Evolutionary conservation across 2,888 invertebrate genomes (phyloP).

Genomic region (Flexamia atlantica): DNA sequence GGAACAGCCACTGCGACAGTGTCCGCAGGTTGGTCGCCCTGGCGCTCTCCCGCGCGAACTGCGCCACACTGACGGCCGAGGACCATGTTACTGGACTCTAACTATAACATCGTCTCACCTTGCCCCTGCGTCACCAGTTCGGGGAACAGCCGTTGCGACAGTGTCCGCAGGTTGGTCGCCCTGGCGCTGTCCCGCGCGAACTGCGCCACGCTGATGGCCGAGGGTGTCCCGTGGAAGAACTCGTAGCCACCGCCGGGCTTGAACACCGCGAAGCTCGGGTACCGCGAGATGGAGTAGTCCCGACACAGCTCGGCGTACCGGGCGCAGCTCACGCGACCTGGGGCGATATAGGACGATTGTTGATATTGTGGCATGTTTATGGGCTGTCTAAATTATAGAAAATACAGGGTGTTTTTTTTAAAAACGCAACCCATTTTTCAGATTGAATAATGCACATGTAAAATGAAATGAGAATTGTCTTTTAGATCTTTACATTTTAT

Average conservation of each 20-base stretch:
- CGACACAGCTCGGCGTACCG: slow-evolving; percentile 78
- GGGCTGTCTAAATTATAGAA: no score
- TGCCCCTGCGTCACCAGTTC: slow-evolving; percentile 51
- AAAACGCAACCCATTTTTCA: no score
- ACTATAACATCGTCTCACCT: slow-evolving; percentile 14
- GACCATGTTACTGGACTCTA: no score
- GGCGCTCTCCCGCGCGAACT: no score
- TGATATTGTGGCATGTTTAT: no score
- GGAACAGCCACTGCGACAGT: no score
- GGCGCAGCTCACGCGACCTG: slow-evolving; percentile 82
- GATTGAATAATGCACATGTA: no score
- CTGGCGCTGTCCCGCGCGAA: slow-evolving; percentile 81
- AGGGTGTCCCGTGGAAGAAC: slow-evolving; percentile 81
- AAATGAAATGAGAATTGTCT: no score
- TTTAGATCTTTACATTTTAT: no score
- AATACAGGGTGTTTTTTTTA: no score
- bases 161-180: slow-evolving; percentile 79
- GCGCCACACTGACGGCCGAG: no score
- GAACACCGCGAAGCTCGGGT: slow-evolving; percentile 85
- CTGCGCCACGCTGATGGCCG: slow-evolving; percentile 78
- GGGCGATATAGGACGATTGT: slow-evolving; percentile 47
- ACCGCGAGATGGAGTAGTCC: slow-evolving; percentile 78
- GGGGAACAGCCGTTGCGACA: slow-evolving; percentile 73
- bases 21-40: no score
- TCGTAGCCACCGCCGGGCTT: slow-evolving; percentile 88